Base-by-base conservation (phyloP, 1,140 invertebrate species). In the Hylyphantes graminicola region DNA sequence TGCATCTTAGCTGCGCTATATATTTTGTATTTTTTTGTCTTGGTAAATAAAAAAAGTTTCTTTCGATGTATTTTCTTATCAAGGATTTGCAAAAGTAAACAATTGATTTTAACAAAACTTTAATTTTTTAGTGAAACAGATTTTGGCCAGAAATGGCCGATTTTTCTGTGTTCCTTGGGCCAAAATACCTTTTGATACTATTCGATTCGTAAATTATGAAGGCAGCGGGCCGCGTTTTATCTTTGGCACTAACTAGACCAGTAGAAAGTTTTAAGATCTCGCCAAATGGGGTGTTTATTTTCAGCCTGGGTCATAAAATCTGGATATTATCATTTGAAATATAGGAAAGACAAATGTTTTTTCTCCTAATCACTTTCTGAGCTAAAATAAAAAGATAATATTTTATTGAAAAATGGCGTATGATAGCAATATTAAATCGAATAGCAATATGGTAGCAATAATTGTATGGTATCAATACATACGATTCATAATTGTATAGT, bases 261-360 rank as follows among this genome's bases (percentile, higher is more conserved):
- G 54, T 70, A 55, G 77, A 80, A 80, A 80, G 59, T 80, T 80
- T 79, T 59, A 70, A 15, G 50, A 55, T 54, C 51, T 9, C 4
- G 54, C n/a, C 21, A 68, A 80, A 70, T 54, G 77, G n/a, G 77
- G 68, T 64, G 68, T 80, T 80, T 70, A 70, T 80, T 80, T 80
- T 80, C 70, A 55, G 54, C 55, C 51, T n/a, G 51, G 65, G n/a
- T 80, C 77, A 67, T 80, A 80, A 80, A 68, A 80, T 21, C 57
- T 50, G 65, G 53, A 67, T 70, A 80, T 80, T 80, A 80, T 80
- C 77, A 80, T 80, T 57, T 13, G 51, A 76, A 50, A 35, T 12
- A 35, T 35, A 65, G 55, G 50, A 17, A 76, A 63, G 55, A 57
- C 21, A 76, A 57, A 63, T 48, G 17, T 64, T 50, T 35, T 59